Base-by-base conservation (phyloP, 2,888 invertebrate genomes). In the Cheilosia impressa region DNA sequence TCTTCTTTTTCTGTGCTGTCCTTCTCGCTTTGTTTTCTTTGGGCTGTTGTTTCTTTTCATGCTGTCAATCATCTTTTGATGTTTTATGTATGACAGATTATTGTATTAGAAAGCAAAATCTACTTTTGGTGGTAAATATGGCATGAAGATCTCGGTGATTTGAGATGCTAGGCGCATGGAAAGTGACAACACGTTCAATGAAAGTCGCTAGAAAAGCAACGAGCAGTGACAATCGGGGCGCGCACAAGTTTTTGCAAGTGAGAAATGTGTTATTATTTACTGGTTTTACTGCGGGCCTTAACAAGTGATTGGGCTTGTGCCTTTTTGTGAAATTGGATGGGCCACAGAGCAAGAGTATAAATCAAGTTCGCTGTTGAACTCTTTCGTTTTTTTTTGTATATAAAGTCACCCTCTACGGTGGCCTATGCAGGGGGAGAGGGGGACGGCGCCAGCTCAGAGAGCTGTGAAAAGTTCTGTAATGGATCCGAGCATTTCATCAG, bases 21-120 rank as follows among this genome's bases (percentile, higher is more conserved):
- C 45, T 15, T 45, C 17, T 47, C 4, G 47, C 47, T 9, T 9
- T 47, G 15, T 68, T 45, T 55, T 60, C 41, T 60, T 24, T 13
- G 2, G 31, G 10, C 27, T 27, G 27, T 27, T 27, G 27, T 27
- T 27, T 31, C 58, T 58, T 43, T 52, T 38, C 13, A 4, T 47
- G 55, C 66, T 81, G 85, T 85, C 85, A 72, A 85, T 85, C 81
- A 81, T 62, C 50, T 65, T 53, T 45, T 58, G 73, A 79, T 84
- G 80, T 84, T 84, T 81, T 72, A 80, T 76, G 80, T 76, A 76
- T 85, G 85, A 85, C 81, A 81, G 81, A 85, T 85, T 84, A 84
- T 75, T 62, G 79, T 69, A 73, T 83, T 84, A 84, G 84, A 84
- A 84, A 84, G 84, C 79, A 84, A 84, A 84, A 75, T 84, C 69